Evolutionary conservation across 2,113 vertebrate species (phyloP), one percentile per base, ranked within the genome.

Genomic region (Hucho hucho): DNA sequence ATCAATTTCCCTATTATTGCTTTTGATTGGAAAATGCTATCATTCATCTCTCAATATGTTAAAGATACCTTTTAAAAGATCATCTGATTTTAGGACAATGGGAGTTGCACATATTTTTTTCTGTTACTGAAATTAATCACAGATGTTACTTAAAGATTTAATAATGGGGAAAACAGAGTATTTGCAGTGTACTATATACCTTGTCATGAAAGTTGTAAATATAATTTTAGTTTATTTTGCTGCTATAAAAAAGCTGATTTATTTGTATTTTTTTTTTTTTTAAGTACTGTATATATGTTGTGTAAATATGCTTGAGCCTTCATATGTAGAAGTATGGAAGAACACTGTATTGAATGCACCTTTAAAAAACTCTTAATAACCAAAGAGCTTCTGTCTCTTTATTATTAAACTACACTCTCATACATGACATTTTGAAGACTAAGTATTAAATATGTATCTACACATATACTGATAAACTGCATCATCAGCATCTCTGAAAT

Each of bases 181-280:
- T 84, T 80, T 77, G 78, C 88, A 77, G 83, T 90, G 87, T 90
- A 89, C 83, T 80, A 83, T 78, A 92, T 89, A 91, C 90, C 90
- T 92, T 93, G 86, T 89, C 80, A 89, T 84, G 49, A 74, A 80
- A 87, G 81, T 85, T 90, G 88, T 93, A 92, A 85, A 91, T 92
- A 92, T 88, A 81, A 87, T 79, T 75, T 79, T 88, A 89, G 85
- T 87, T 92, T 86, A 72, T 85, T 89, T 92, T 92, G 91, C 90
- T 92, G 90, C 91, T 94, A 92, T 93, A 79, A 79, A 89, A 89
- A 92, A 89, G 88, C 91, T 90, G 86, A 92, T 92, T 92, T 93
- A 88, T 92, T 94, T 93, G 88, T 92, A 78, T 92, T 90, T 87
- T 86, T 88, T 90, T 90, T 87, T 67, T 93, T 93, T 90, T 92